Evolutionary conservation across 1,140 invertebrate genomes (phyloP).

Genomic region (Idris sp.): DNA sequence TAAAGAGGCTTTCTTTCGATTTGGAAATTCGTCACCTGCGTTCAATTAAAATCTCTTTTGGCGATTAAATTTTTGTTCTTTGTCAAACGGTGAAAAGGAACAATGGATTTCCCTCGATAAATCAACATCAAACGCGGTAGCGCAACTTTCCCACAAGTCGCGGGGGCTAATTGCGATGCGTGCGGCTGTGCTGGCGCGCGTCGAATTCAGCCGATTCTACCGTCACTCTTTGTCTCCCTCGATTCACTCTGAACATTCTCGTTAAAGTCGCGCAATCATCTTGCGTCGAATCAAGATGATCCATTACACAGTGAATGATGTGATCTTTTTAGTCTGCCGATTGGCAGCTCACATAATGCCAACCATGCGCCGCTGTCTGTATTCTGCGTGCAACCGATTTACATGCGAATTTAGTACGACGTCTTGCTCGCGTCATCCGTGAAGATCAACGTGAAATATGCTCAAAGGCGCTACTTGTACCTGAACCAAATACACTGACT

Average conservation of each 20-base stretch:
- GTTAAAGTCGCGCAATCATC: constrained; percentile 59
- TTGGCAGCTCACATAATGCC: constrained; percentile 59
- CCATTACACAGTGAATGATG: constrained; percentile 46
- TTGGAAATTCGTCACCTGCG: constrained; percentile 1
- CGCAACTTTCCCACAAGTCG: constrained; percentile 46
- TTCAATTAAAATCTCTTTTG: constrained; percentile 21
- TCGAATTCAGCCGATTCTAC: constrained; percentile 52
- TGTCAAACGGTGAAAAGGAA: constrained; percentile 8
- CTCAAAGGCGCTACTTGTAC: constrained; percentile 63
- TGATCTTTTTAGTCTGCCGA: constrained; percentile 55
- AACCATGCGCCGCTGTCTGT: constrained; percentile 51
- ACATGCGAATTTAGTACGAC: constrained; percentile 54
- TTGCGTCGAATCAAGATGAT: constrained; percentile 51
- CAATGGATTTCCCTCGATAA: constrained; percentile 41
- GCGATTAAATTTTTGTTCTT: not conserved
- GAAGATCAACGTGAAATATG: constrained; percentile 61
- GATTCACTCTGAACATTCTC: constrained; percentile 54
- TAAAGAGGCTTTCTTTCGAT: no score
- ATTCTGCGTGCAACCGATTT: constrained; percentile 51
- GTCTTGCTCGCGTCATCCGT: constrained; percentile 57
- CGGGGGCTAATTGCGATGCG: constrained; percentile 47
- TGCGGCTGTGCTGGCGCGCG: constrained; percentile 16
- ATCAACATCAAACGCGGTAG: constrained; percentile 37
- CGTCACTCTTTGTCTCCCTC: constrained; percentile 53
- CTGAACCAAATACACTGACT: constrained; percentile 28